A percentile compares a stretch with the other conserved stretches of the same genome.
Evolutionary conservation across 2,113 vertebrate species (phyloP).

Genomic region (Pterocles orientalis): DNA sequence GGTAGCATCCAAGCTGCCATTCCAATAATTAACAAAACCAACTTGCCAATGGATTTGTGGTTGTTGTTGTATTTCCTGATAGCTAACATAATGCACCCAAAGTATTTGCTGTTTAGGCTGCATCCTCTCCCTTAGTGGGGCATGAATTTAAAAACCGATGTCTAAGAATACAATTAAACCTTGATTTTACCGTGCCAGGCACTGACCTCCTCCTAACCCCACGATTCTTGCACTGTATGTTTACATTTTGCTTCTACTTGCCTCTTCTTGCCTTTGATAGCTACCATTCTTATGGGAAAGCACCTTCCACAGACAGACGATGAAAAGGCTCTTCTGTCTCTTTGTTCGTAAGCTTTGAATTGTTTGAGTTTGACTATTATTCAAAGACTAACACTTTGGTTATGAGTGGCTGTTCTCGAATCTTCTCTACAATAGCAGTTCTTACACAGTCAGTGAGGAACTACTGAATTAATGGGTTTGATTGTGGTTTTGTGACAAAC

Average conservation of each 20-base stretch:
- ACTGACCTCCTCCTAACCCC: not conserved
- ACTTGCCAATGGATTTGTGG: not conserved
- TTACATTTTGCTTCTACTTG: constrained; percentile 27
- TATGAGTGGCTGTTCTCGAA: not conserved
- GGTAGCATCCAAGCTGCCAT: not conserved
- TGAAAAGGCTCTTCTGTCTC: not conserved
- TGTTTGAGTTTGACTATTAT: not conserved
- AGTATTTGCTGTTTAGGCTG: not conserved
- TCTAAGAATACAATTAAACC: not conserved
- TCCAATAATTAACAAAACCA: not conserved
- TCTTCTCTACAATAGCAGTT: not conserved
- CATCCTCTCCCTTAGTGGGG: not conserved
- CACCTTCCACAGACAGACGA: constrained; percentile 5
- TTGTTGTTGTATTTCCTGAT: not conserved
- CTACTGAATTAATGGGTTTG: not conserved
- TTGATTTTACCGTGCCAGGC: not conserved
- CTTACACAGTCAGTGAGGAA: not conserved
- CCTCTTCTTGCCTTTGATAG: constrained; percentile 29
- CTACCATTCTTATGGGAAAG: constrained; percentile 14
- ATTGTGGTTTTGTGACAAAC: not conserved
- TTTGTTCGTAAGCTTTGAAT: not conserved
- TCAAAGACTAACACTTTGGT: not conserved
- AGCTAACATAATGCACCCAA: not conserved
- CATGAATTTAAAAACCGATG: not conserved
- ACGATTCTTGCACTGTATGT: not conserved